Percentiles rank a stretch among this genome's conserved stretches.
Evolutionary conservation across 2,113 vertebrate species (phyloP).

Genomic region (Diadophis punctatus): DNA sequence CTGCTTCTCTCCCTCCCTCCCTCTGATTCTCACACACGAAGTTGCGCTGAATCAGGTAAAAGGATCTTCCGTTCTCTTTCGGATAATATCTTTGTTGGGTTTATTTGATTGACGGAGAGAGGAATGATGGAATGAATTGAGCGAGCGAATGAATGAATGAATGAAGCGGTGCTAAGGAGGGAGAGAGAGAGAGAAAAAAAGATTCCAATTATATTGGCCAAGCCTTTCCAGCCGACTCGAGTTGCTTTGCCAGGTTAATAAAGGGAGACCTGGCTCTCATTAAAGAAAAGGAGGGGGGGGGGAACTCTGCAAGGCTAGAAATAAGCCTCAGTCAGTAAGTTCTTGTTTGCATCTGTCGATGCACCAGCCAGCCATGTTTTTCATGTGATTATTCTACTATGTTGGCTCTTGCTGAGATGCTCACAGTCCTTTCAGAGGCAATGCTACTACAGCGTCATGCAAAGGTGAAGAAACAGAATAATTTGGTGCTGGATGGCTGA

Average conservation of each 20-base stretch:
- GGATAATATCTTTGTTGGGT: neutral
- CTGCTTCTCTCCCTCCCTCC: slow-evolving; percentile 25
- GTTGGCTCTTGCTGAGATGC: slow-evolving; percentile 64
- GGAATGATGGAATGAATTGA: slow-evolving; percentile 7
- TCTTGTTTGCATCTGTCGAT: slow-evolving; percentile 69
- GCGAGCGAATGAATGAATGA: neutral
- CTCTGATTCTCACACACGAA: slow-evolving; percentile 23
- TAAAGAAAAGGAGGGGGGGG: neutral
- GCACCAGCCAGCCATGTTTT: slow-evolving; percentile 81
- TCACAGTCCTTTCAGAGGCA: slow-evolving; percentile 60
- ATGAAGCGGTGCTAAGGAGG: slow-evolving; percentile 6
- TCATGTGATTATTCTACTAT: slow-evolving; percentile 57
- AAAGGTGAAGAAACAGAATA: slow-evolving; percentile 24
- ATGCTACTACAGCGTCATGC: slow-evolving; percentile 50
- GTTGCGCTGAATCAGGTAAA: slow-evolving; percentile 64
- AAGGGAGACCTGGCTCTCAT: neutral
- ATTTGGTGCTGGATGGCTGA: neutral
- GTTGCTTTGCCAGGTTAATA: slow-evolving; percentile 15
- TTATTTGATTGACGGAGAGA: slow-evolving; percentile 27
- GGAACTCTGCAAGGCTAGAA: slow-evolving; percentile 46
- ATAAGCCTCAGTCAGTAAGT: slow-evolving; percentile 65
- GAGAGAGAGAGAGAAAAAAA: neutral
- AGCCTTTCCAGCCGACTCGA: slow-evolving; percentile 33
- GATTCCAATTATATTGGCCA: slow-evolving; percentile 34
- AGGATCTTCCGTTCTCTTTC: slow-evolving; percentile 22